phyloP scores from a whole-genome alignment of 64 coral and sea anemone genomes.

The Anthopleura sola region DNA sequence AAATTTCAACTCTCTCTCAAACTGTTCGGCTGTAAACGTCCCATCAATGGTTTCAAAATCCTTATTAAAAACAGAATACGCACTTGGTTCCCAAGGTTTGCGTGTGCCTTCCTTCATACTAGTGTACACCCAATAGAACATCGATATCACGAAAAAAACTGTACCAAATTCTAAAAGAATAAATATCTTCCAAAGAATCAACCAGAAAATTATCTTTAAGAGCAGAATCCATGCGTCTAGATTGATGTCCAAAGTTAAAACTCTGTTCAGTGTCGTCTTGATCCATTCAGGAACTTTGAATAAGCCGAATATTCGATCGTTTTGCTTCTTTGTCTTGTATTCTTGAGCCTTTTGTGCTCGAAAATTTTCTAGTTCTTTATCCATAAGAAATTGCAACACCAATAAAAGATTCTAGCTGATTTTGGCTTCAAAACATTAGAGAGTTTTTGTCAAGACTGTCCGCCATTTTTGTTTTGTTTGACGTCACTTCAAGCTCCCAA shows the following conservation, averaged over 20 bases:
- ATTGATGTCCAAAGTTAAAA: not conserved
- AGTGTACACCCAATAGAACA: conserved; percentile 92
- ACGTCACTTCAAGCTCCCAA: not conserved
- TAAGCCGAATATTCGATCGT: not conserved
- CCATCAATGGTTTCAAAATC: conserved; percentile 96
- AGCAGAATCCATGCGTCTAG: conserved; percentile 35
- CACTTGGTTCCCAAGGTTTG: conserved; percentile 87
- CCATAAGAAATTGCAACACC: conserved; percentile 26
- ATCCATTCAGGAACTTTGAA: conserved; percentile 12
- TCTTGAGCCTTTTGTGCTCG: conserved; percentile 74
- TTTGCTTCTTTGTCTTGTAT: conserved; percentile 24
- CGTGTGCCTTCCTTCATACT: conserved; percentile 83
- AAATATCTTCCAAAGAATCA: conserved; percentile 81
- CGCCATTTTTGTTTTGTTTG: not conserved
- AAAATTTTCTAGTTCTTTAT: conserved; percentile 77
- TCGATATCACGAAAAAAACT: conserved; percentile 78
- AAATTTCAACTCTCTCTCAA: conserved; percentile 93
- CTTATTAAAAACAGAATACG: conserved; percentile 97
- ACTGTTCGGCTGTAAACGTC: conserved; percentile 89
- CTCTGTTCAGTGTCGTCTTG: conserved; percentile 16
- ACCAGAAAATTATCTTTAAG: conserved; percentile 85
- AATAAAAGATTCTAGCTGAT: not conserved
- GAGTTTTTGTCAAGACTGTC: not conserved
- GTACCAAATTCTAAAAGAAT: conserved; percentile 95
- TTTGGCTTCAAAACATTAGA: not conserved